Percentiles rank a stretch among this genome's conserved stretches.
Conservation (phyloP, 2,888 invertebrate genomes). For the Acheta domesticus region DNA sequence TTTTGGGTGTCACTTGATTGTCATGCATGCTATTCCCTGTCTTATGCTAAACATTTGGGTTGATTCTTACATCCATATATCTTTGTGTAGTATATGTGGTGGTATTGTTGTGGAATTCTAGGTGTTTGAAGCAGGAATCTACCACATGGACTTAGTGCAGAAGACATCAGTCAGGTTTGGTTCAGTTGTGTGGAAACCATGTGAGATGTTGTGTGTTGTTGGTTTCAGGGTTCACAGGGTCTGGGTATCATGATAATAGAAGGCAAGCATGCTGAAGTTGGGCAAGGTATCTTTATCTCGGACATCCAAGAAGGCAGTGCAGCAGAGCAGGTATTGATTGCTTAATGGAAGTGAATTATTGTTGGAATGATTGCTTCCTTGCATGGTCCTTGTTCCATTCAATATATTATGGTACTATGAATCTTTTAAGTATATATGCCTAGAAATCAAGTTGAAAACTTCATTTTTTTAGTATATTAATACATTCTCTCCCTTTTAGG, state of each 20-base stretch:
- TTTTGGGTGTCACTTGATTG: constrained; percentile 22
- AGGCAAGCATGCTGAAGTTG: constrained; percentile 87
- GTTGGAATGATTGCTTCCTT: background rate
- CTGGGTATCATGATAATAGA: constrained; percentile 94
- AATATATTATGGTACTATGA: background rate
- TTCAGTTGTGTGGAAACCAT: constrained; percentile 20
- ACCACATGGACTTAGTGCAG: background rate
- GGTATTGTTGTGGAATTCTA: constrained; percentile 22
- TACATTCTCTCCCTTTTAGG: too few relatives aligned
- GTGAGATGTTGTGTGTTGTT: constrained; percentile 33
- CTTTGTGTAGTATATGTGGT: constrained; percentile 20
- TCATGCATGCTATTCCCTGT: constrained; percentile 5
- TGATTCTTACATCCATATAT: constrained; percentile 23
- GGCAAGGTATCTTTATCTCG: constrained; percentile 88
- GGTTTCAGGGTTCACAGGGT: constrained; percentile 67
- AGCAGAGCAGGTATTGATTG: constrained; percentile 67
- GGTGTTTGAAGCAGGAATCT: background rate
- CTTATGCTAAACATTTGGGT: constrained; percentile 20
- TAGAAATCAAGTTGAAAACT: too few relatives aligned
- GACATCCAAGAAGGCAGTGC: constrained; percentile 88
- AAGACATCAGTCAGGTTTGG: constrained; percentile 20
- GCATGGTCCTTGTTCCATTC: constrained; percentile 24
- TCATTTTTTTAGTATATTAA: too few relatives aligned
- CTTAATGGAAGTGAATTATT: background rate
- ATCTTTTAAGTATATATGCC: background rate